Conservation (phyloP, 2,113 vertebrate species). For the Protobothrops mucrosquamatus region DNA sequence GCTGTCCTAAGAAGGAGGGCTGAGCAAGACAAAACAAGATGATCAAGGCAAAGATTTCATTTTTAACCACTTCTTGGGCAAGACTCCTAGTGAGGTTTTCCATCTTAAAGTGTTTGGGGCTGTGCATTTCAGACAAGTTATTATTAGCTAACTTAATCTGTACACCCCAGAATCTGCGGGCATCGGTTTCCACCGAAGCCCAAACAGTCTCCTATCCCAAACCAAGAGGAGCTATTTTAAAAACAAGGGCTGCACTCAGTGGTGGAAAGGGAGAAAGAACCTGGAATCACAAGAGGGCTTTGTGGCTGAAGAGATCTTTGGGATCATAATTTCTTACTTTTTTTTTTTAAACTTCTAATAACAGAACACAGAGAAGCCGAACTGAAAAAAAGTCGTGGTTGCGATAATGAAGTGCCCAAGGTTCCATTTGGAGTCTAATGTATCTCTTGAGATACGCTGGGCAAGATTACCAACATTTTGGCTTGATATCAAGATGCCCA, state of each 20-base stretch:
- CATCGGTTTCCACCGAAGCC: background rate
- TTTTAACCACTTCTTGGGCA: background rate
- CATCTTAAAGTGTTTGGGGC: background rate
- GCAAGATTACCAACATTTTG: background rate
- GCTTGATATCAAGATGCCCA: background rate
- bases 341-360: background rate
- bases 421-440: background rate
- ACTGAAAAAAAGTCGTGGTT: background rate
- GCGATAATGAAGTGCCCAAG: background rate
- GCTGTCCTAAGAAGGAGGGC: background rate
- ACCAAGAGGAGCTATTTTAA: slow-evolving; percentile 8
- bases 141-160: background rate
- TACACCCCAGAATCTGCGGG: background rate
- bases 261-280: background rate
- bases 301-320: background rate
- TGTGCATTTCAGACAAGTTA: background rate
- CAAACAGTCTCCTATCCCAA: slow-evolving; percentile 3
- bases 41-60: background rate
- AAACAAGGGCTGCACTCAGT: background rate
- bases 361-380: background rate
- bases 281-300: background rate
- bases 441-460: background rate
- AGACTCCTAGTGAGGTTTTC: background rate
- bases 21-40: background rate
- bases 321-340: background rate